A percentile compares a stretch with the other conserved stretches of the same genome.
Conservation (phyloP, 2,113 vertebrate species). For the Lepus europaeus region DNA sequence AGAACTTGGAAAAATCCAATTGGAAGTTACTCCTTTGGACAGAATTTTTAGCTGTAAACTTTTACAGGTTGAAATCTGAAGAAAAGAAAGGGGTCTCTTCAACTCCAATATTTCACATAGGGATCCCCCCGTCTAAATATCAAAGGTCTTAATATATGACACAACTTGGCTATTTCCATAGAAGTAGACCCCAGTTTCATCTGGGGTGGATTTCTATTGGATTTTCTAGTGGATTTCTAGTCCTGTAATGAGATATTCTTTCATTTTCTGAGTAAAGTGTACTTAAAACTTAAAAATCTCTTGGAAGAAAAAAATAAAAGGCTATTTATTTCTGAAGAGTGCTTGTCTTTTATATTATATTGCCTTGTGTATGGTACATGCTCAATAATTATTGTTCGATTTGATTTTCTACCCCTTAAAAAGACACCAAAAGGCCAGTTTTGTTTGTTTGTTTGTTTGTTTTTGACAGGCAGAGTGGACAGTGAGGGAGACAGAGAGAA, state of each 20-base stretch:
- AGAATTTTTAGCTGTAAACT: background rate
- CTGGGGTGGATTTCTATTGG: background rate
- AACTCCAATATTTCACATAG: background rate
- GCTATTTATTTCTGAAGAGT: background rate
- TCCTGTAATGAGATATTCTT: background rate
- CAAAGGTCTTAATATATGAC: background rate
- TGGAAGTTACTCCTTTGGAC: constrained; percentile 54
- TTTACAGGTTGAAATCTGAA: constrained; percentile 28
- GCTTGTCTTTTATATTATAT: background rate
- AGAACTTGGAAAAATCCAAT: constrained; percentile 70
- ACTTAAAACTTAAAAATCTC: background rate
- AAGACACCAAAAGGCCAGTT: background rate
- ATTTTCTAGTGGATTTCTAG: no score
- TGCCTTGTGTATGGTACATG: background rate
- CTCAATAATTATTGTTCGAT: background rate
- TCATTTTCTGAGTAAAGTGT: constrained; percentile 3
- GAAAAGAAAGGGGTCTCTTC: background rate
- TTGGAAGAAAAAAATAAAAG: background rate
- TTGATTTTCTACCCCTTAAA: constrained; percentile 37
- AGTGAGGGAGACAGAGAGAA: no score
- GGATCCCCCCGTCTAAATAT: no score
- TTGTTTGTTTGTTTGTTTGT: background rate
- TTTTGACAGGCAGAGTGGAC: no score
- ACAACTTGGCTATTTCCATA: background rate
- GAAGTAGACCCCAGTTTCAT: background rate